Evolutionary conservation across 2,888 invertebrate species (phyloP).

Genomic region (Caenorhabditis zanzibari): DNA sequence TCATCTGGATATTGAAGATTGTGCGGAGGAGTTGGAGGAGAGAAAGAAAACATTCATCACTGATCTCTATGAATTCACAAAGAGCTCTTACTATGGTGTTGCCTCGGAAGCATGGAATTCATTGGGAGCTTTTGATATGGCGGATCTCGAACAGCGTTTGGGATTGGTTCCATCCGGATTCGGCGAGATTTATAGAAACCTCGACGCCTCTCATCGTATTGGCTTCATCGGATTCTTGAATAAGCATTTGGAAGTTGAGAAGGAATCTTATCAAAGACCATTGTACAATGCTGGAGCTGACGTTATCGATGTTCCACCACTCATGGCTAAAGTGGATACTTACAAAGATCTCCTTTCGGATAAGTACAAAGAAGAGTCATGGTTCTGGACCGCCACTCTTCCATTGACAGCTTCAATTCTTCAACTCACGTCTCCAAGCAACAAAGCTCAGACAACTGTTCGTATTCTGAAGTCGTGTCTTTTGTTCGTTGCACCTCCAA

Average conservation of each 20-base stretch:
- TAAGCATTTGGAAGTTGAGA: constrained; percentile 7
- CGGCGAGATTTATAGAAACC: neutral
- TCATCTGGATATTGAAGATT: constrained; percentile 26
- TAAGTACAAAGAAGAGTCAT: constrained; percentile 39
- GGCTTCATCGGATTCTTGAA: constrained; percentile 49
- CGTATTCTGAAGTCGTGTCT: constrained; percentile 39
- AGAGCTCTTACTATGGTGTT: neutral
- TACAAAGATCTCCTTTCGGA: constrained; percentile 33
- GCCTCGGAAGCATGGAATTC: constrained; percentile 50
- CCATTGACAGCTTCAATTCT: constrained; percentile 39
- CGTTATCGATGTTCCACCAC: constrained; percentile 13
- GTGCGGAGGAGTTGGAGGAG: constrained; percentile 21
- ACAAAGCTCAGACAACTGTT: constrained; percentile 2
- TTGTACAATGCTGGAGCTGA: constrained; percentile 31
- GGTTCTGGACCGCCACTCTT: constrained; percentile 56
- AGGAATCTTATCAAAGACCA: constrained; percentile 41
- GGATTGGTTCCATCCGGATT: neutral
- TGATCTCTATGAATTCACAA: constrained; percentile 41
- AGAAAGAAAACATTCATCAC: constrained; percentile 16
- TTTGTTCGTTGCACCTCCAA: constrained; percentile 14
- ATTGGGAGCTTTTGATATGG: constrained; percentile 7
- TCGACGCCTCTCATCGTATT: neutral
- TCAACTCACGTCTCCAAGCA: constrained; percentile 34
- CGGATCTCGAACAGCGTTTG: constrained; percentile 2
- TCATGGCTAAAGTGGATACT: constrained; percentile 36